These are phyloP conservation scores for Ciconia maguari DNA, from an alignment of 2,113 vertebrate species.

Conservation along the genomic window DNA sequence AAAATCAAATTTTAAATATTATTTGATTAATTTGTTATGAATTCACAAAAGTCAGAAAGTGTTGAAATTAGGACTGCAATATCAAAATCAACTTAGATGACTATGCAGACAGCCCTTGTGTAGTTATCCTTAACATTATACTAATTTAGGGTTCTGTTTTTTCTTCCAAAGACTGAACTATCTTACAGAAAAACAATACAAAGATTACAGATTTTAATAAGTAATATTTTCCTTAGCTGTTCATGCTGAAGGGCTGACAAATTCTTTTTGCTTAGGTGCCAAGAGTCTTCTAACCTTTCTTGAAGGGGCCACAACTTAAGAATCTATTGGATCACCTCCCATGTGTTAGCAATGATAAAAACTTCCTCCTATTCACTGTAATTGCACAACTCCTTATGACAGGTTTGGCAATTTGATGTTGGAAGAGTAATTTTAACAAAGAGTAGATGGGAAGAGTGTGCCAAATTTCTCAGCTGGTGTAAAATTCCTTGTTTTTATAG, in stretches of 20 bases:
- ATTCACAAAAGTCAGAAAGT: not conserved
- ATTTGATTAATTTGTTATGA: not conserved
- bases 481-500: not conserved
- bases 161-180: not conserved
- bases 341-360: slow-evolving; percentile 37
- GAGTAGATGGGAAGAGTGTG: not conserved
- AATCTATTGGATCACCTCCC: not conserved
- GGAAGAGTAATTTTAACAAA: not conserved
- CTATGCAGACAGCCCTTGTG: not conserved
- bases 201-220: not conserved
- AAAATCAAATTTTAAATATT: not conserved
- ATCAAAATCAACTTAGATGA: not conserved
- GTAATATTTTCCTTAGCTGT: not conserved
- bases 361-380: slow-evolving; percentile 3
- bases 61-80: not conserved
- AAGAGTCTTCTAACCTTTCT: slow-evolving; percentile 2
- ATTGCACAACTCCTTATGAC: not conserved
- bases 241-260: not conserved
- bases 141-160: not conserved
- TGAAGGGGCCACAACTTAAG: not conserved
- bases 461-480: slow-evolving; percentile 4
- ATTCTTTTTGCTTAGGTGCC: not conserved
- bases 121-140: not conserved
- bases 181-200: not conserved
- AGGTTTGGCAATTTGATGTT: not conserved